Evolutionary conservation across 1,140 invertebrate genomes (phyloP), one percentile per base, ranked within the genome.

Genomic region (Achatina immaculata): DNA sequence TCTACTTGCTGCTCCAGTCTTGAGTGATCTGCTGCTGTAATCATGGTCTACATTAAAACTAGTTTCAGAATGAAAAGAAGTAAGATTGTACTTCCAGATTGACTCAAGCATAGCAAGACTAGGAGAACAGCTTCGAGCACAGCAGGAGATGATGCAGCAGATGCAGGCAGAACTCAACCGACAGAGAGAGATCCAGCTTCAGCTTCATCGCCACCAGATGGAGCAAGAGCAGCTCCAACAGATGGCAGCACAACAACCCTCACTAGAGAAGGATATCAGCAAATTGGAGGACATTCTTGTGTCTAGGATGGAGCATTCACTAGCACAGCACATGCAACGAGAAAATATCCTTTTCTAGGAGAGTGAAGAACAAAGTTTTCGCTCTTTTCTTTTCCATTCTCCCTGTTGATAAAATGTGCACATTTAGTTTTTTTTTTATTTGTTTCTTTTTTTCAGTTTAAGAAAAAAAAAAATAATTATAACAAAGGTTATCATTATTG

Each of bases 321-420:
- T 90, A 65, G 83, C 84, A 11, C 86, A 88, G 62, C 88, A 89
- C 65, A 80, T 88, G 28, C 86, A 88, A 68, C 85, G 82, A 82
- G 88, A 90, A 84, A 87, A 86, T 90, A 90, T 89, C 88, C 86
- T 90, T 87, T 83, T 3, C 31, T 51, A 14, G 24, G 48, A n/a
- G n/a, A n/a, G n/a, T n/a, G n/a, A n/a, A n/a, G n/a, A n/a, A n/a
- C n/a, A n/a, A n/a, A n/a, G 1, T 68, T 38, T 80, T 24, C 55
- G 43, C 77, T 36, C 7, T 34, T 34, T 69, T 51, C 2, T 42
- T 78, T 66, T 38, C 42, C 6, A n/a, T 28, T 62, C 24, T 62
- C 19, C 4, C 9, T 45, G n/a, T 4, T 77, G n/a, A 34, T 21
- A 48, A 21, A 21, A 19, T 21, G 21, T 21, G 34, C 42, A 74